These are phyloP conservation scores for Phrynocephalus versicolor DNA, from an alignment of 2,113 vertebrate species.

Conservation along the genomic window DNA sequence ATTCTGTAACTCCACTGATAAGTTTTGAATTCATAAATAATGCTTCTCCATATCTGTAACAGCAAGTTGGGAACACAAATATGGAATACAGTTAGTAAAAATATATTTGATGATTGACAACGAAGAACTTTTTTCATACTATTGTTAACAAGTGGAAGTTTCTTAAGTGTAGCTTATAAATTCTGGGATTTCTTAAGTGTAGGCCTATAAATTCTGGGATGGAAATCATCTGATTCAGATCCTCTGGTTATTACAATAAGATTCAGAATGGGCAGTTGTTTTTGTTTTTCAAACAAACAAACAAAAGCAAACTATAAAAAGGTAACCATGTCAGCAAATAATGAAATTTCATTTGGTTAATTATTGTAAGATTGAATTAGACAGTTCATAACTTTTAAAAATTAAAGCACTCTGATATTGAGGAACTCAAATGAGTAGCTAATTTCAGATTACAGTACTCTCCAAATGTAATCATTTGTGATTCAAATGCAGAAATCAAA, in stretches of 20 bases:
- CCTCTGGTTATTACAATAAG: neutral
- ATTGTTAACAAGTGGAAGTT: neutral
- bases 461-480: no score
- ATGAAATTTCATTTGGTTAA: neutral
- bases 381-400: neutral
- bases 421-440: neutral
- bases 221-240: no score
- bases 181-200: neutral
- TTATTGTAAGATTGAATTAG: neutral
- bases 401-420: neutral
- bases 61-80: constrained; percentile 45
- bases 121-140: neutral
- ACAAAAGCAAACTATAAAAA: neutral
- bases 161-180: no score
- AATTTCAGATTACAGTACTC: neutral
- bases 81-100: neutral
- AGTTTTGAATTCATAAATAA: constrained; percentile 98
- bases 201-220: neutral
- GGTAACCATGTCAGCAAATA: neutral
- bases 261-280: no score
- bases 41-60: constrained; percentile 92
- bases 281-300: no score
- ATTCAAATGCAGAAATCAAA: no score
- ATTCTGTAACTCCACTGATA: constrained; percentile 96
- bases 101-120: neutral